These are phyloP conservation scores for Tenthredo notha DNA, from an alignment of 2,888 invertebrate genomes.

Conservation along the genomic window DNA sequence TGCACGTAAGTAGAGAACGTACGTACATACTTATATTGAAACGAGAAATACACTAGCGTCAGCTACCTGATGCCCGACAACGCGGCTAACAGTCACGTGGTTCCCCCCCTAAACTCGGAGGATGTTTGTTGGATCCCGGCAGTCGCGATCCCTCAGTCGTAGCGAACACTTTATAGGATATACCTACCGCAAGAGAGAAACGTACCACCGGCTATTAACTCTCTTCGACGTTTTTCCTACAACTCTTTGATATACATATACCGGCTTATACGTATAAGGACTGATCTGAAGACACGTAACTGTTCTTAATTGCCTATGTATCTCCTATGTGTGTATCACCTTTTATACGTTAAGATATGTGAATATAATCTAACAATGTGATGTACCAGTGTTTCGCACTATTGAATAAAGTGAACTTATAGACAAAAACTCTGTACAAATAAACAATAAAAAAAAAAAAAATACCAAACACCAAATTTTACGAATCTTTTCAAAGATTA, in stretches of 20 bases:
- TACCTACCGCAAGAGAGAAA: neutral
- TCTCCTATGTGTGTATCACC: neutral
- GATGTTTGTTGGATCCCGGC: constrained; percentile 73
- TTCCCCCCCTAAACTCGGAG: constrained; percentile 67
- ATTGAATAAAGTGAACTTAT: neutral
- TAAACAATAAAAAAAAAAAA: neutral
- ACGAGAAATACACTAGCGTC: constrained; percentile 57
- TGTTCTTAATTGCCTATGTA: neutral
- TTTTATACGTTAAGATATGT: neutral
- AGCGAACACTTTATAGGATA: constrained; percentile 35
- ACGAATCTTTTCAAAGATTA: neutral
- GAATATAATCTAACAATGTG: neutral
- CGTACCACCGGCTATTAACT: neutral
- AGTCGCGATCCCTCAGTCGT: constrained; percentile 69
- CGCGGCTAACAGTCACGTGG: constrained; percentile 73
- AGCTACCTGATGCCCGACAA: constrained; percentile 70
- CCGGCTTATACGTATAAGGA: neutral
- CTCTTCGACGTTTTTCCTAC: neutral
- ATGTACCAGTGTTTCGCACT: neutral
- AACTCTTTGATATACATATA: constrained; percentile 7
- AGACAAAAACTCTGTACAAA: neutral
- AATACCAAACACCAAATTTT: neutral
- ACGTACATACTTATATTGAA: constrained; percentile 19
- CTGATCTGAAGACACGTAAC: neutral
- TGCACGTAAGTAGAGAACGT: constrained; percentile 47